These are phyloP conservation scores for Oreochromis aureus DNA, from an alignment of 2,113 vertebrate species.

Conservation along the genomic window DNA sequence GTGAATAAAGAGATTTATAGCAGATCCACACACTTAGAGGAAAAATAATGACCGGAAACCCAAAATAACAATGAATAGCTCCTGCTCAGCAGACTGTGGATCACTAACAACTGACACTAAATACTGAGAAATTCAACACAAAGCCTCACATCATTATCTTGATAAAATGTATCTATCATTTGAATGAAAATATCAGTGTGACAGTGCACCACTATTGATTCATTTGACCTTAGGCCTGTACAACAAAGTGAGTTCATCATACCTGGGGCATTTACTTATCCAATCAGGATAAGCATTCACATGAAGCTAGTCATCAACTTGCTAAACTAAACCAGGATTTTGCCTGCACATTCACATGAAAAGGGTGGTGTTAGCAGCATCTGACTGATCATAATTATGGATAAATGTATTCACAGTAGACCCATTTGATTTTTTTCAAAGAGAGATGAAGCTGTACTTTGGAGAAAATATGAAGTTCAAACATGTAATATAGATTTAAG, in stretches of 20 bases:
- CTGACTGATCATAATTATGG: neutral
- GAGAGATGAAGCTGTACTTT: neutral
- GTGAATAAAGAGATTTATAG: conserved; percentile 49
- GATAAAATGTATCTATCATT: neutral
- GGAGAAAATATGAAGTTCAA: neutral
- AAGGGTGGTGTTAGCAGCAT: neutral
- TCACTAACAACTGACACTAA: neutral
- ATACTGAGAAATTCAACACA: neutral
- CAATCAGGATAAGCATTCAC: rapidly evolving
- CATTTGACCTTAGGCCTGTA: neutral
- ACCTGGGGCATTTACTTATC: neutral
- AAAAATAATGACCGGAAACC: conserved; percentile 10
- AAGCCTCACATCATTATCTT: neutral
- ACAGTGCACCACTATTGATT: neutral
- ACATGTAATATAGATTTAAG: neutral
- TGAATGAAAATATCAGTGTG: neutral
- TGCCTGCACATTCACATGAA: neutral
- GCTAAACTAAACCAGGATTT: neutral
- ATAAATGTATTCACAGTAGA: neutral
- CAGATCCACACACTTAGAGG: conserved; percentile 12
- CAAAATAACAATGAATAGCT: neutral
- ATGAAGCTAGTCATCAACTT: neutral
- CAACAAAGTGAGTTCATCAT: neutral
- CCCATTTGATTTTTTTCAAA: neutral
- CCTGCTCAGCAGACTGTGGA: neutral